phyloP scores from a whole-genome alignment of 2,113 vertebrate species.

The Taxidea taxus region DNA sequence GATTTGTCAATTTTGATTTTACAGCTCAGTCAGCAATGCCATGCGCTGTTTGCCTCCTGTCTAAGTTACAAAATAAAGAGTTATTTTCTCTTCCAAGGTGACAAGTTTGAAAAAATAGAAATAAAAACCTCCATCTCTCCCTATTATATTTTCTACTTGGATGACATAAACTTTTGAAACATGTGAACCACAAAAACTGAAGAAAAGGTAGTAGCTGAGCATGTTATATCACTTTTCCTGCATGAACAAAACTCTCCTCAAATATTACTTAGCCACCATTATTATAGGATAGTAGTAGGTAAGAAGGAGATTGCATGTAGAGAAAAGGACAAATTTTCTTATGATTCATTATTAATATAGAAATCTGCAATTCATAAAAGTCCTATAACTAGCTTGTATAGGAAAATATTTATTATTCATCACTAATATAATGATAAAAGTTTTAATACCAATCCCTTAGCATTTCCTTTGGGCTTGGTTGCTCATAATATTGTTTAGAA shows the following conservation, averaged over 20 bases:
- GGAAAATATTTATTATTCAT: background rate
- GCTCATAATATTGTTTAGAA: background rate
- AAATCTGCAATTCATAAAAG: background rate
- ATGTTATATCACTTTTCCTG: background rate
- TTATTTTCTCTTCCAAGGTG: slow-evolving; percentile 77
- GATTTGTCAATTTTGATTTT: slow-evolving; percentile 83
- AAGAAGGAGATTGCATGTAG: background rate
- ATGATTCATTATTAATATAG: background rate
- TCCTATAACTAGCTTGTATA: background rate
- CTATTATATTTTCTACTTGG: slow-evolving; percentile 19
- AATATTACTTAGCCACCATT: background rate
- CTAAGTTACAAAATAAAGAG: slow-evolving; percentile 77
- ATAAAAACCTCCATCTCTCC: slow-evolving; percentile 43
- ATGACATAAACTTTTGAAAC: slow-evolving; percentile 43
- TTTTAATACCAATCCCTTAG: background rate
- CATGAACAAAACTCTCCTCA: background rate
- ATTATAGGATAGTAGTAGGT: background rate
- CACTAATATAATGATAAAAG: background rate
- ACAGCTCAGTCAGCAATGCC: slow-evolving; percentile 75
- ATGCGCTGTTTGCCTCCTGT: slow-evolving; percentile 78
- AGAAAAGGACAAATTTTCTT: background rate
- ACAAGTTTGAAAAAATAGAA: slow-evolving; percentile 65
- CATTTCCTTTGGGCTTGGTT: background rate
- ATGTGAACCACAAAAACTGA: background rate
- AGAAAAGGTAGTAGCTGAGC: background rate